Base-by-base conservation (phyloP, 1,140 invertebrate species). In the Aphis gossypii region DNA sequence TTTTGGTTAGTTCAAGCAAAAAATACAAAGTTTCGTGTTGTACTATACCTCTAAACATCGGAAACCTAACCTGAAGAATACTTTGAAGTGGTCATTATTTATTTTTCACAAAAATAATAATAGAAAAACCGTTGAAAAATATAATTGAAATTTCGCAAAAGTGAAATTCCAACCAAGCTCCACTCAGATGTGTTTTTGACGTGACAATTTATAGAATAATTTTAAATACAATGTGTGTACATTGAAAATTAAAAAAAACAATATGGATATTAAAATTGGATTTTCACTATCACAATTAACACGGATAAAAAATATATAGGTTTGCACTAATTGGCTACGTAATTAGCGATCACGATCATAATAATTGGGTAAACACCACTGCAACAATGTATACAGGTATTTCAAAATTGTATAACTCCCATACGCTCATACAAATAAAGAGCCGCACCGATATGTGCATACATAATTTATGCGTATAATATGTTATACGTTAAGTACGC, bases 401-500 rank as follows among this genome's bases (percentile, higher is more conserved):
- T 68, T 68, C 60, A 68, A 68, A 68, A 68, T 68, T 68, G 60
- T 68, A 68, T 68, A 68, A 68, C 60, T 68, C 60, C 30, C 30
- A 68, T 68, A 68, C 30, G 60, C 4, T 68, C 30, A 18, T n/a
- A 60, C 23, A 8, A 54, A 54, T 30, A 60, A 30, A 68, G 14
- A n/a, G 30, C 60, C 30, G 8, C 30, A 18, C 60, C 60, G 60
- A 68, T 68, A 68, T 68, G 30, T 68, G 14, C 30, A 18, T 68
- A 68, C 60, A 68, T 68, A 68, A 68, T 68, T 68, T 68, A 68
- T 68, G 60, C 60, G 30, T 68, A 68, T 68, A n/a, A 68, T n/a
- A 68, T 25, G 23, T 60, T 60, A 60, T 60, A 60, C 25, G 60
- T 68, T 68, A 68, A 68, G 60, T n/a, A n/a, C 30, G 30, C 0